These are phyloP conservation scores for Mythimna impura DNA, from an alignment of 2,888 invertebrate species.

Conservation along the genomic window DNA sequence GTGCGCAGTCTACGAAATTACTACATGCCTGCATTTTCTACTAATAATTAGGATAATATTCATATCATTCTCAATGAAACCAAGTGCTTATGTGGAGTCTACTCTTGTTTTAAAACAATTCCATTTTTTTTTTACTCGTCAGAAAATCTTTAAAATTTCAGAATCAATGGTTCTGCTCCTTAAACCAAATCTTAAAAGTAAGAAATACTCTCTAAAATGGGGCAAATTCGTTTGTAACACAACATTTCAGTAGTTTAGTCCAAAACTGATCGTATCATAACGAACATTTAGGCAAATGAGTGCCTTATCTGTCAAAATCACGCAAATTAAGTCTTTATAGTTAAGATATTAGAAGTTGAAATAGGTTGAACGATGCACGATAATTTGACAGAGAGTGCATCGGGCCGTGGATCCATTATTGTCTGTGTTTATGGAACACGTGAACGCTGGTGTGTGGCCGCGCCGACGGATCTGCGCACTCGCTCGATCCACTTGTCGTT, in stretches of 20 bases:
- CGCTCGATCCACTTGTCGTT: conserved; percentile 83
- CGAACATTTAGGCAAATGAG: conserved; percentile 7
- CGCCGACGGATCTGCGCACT: conserved; percentile 84
- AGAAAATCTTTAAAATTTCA: conserved; percentile 32
- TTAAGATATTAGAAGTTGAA: conserved; percentile 6
- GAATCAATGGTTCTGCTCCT: conserved; percentile 27
- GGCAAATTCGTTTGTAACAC: conserved; percentile 41
- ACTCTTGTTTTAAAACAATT: conserved; percentile 28
- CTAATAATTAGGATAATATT: conserved; percentile 26
- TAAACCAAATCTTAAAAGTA: conserved; percentile 20
- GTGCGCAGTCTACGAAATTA: conserved; percentile 80
- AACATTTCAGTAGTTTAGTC: conserved; percentile 14
- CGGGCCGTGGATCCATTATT: conserved; percentile 24
- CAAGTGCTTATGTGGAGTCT: conserved; percentile 44
- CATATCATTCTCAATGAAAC: conserved; percentile 33
- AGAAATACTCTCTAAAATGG: conserved; percentile 47
- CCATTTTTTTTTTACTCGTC: conserved; percentile 28
- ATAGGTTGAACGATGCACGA: not conserved
- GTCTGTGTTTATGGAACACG: conserved; percentile 63
- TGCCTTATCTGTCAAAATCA: conserved; percentile 12
- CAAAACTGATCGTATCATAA: conserved; percentile 2
- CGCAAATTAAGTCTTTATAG: conserved; percentile 7
- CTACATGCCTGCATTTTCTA: conserved; percentile 50
- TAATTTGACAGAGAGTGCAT: conserved; percentile 25
- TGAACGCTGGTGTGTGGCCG: conserved; percentile 87